Evolutionary conservation across 1,140 invertebrate genomes (phyloP).

Genomic region (Sitobion miscanthi): DNA sequence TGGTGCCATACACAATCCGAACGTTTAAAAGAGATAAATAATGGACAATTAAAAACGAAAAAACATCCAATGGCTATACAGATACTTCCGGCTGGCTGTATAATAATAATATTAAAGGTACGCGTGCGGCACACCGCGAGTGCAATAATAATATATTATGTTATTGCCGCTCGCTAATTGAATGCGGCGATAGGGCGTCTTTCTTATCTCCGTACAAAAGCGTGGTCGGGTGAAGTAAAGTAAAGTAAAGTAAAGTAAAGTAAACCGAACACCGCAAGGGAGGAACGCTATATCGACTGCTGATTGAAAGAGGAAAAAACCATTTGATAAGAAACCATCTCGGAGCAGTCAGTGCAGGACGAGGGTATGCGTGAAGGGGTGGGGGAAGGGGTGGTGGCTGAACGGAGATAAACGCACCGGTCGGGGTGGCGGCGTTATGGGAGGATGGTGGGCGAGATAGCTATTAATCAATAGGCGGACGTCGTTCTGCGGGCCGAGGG

Average conservation of each 20-base stretch:
- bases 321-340: neutral
- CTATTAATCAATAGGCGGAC: conserved; percentile 21
- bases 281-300: neutral
- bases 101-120: too few species aligned
- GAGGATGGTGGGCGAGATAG: neutral
- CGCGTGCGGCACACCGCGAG: too few species aligned
- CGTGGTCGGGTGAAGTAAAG: neutral
- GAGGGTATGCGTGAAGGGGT: neutral
- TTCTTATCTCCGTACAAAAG: neutral
- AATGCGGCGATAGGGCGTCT: neutral
- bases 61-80: too few species aligned
- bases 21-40: too few species aligned
- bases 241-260: neutral
- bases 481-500: too few species aligned
- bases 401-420: neutral
- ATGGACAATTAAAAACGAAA: too few species aligned
- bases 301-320: neutral
- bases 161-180: neutral
- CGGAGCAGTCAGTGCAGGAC: neutral
- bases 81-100: too few species aligned
- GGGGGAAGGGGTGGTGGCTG: neutral
- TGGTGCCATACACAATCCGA: too few species aligned
- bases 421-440: neutral
- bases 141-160: too few species aligned
- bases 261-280: neutral